phyloP scores from a whole-genome alignment of 2,797 vertebrate species.

The Nannoperca obscura region DNA sequence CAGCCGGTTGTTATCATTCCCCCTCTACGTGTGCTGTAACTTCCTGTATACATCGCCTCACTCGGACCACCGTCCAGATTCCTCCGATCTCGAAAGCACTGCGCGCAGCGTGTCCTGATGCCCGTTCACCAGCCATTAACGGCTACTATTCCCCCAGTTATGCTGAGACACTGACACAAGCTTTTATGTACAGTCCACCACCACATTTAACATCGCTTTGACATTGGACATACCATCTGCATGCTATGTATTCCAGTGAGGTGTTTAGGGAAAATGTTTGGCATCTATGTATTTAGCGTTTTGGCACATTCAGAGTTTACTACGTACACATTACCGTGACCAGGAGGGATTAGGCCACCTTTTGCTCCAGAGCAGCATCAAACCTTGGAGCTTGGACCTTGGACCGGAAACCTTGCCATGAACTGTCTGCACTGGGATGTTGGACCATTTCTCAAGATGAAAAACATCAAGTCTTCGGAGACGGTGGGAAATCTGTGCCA shows the following conservation, averaged over 20 bases:
- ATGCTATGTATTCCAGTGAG: conserved; percentile 52
- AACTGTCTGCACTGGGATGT: conserved; percentile 27
- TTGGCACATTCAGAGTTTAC: conserved; percentile 22
- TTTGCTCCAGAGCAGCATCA: conserved; percentile 43
- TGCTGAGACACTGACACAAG: conserved; percentile 44
- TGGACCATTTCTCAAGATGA: conserved; percentile 34
- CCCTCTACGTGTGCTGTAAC: conserved; percentile 97
- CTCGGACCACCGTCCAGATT: conserved; percentile 83
- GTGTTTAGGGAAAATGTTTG: conserved; percentile 39
- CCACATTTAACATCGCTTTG: conserved; percentile 39
- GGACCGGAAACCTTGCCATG: conserved; percentile 8
- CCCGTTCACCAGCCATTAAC: background rate
- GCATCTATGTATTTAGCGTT: conserved; percentile 38
- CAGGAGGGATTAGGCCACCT: conserved; percentile 17
- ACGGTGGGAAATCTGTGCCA: background rate
- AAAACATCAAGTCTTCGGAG: conserved; percentile 6
- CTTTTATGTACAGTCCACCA: conserved; percentile 48
- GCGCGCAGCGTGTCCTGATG: conserved; percentile 76
- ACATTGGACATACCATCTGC: conserved; percentile 53
- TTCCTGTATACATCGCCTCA: conserved; percentile 93
- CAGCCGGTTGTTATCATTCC: conserved; percentile 93
- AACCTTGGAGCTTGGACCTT: conserved; percentile 14
- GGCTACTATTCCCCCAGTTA: conserved; percentile 49
- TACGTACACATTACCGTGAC: background rate
- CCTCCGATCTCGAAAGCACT: conserved; percentile 77